Base-by-base conservation (phyloP, 1,140 invertebrate species). In the Papilio machaon region DNA sequence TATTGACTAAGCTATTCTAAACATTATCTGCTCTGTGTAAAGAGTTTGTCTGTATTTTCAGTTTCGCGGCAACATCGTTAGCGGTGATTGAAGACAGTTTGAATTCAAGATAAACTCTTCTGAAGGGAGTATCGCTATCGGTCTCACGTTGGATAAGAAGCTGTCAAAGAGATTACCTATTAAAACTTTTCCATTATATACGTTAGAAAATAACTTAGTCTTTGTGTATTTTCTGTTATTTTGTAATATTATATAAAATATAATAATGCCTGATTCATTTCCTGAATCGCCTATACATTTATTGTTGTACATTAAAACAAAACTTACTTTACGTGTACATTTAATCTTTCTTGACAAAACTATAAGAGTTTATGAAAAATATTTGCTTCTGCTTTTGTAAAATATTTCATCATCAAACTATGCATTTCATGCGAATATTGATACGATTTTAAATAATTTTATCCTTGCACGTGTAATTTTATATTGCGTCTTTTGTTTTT, bases 401-500 rank as follows among this genome's bases (percentile, higher is more conserved):
- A 49, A 13, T 17, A n/a, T 70, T 19, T 30, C 78, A 38, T 70
- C 23, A 47, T 73, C 58, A 73, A 8, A 30, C 43, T 54, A 1
- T 47, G 64, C 35, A 70, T 15, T 70, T 11, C 0, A 38, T 70
- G 76, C 49, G 46, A 54, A 58, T 46, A 30, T 30, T 30, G 23
- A 30, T 78, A 30, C 9, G 30, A 78, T 78, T 78, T 52, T 43
- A 17, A 30, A 78, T 58, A 60, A 8, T 35, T 49, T 49, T 30
- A 64, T 64, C 23, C 43, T 82, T 84, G 79, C 82, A 78, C 82
- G 46, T 38, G 78, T 84, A 80, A 80, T 79, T 82, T 80, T 17
- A 58, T 58, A 80, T 73, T 67, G 76, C 19, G 80, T 79, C 79
- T 30, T 35, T 67, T 81, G 23, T 74, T 47, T 7, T 38, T 79